Percentiles rank a stretch among this genome's conserved stretches.
Conservation (phyloP, 2,113 vertebrate genomes). For the Noturus placidus region DNA sequence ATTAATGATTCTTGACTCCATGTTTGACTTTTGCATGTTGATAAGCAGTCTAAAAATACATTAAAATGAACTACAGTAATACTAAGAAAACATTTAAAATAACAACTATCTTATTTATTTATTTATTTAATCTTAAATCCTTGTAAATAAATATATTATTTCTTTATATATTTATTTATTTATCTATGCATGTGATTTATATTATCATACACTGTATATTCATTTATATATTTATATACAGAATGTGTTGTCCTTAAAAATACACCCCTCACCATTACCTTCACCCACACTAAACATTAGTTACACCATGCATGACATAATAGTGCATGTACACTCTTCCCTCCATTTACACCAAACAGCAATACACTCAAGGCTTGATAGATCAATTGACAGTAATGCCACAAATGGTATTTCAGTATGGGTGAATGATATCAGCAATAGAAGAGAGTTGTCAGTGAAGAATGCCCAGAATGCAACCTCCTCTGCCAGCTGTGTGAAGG, state of each 20-base stretch:
- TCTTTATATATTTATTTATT: not conserved
- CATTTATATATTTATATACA: not conserved
- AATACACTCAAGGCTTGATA: conserved; percentile 37
- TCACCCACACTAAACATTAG: not conserved
- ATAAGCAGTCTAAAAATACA: not conserved
- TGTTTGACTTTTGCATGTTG: not conserved
- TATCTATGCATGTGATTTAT: not conserved
- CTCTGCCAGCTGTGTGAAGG: conserved; percentile 55
- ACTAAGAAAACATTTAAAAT: not conserved
- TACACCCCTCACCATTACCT: not conserved
- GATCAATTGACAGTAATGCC: conserved; percentile 45
- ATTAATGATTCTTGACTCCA: not conserved
- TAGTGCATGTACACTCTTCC: conserved; percentile 17
- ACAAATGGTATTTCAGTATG: conserved; percentile 47
- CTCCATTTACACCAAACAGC: conserved; percentile 32
- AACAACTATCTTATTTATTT: not conserved
- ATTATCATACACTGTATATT: not conserved
- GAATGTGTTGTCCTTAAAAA: not conserved
- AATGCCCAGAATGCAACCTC: conserved; percentile 52
- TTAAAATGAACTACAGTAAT: not conserved
- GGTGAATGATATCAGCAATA: conserved; percentile 46
- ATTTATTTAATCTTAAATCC: not conserved
- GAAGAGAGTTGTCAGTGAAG: conserved; percentile 52
- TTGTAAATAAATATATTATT: too few relatives aligned
- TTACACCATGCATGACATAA: conserved; percentile 22